phyloP scores from a whole-genome alignment of 2,888 invertebrate genomes.

The Parelbella ahira region DNA sequence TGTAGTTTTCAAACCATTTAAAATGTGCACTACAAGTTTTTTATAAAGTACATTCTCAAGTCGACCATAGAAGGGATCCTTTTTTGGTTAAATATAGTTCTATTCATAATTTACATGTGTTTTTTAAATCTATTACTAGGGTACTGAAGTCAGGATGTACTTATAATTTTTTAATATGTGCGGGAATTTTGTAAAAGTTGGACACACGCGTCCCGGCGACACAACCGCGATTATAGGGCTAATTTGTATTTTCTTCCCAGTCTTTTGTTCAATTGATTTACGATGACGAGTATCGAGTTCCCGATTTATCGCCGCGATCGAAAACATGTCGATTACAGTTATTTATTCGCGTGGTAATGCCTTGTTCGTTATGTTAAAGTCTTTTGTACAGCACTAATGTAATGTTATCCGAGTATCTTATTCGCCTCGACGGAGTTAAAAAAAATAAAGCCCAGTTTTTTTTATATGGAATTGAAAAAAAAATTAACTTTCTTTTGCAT shows the following conservation, averaged over 20 bases:
- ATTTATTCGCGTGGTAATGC: constrained; percentile 44
- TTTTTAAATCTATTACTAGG: too few species aligned
- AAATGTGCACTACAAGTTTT: too few species aligned
- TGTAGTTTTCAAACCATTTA: too few species aligned
- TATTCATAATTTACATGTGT: too few species aligned
- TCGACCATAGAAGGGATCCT: too few species aligned
- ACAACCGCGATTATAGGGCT: constrained; percentile 63
- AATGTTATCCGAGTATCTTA: constrained; percentile 24
- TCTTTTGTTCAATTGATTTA: constrained; percentile 75
- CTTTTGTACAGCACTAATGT: constrained; percentile 20
- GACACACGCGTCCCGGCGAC: constrained; percentile 7
- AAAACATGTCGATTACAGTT: constrained; percentile 44
- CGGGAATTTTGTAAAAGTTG: constrained; percentile 6
- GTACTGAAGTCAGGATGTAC: too few species aligned
- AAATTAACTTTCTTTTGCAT: neutral
- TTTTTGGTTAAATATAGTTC: too few species aligned
- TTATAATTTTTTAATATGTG: too few species aligned
- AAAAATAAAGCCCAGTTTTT: constrained; percentile 3
- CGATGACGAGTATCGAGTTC: constrained; percentile 51
- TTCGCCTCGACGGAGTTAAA: constrained; percentile 3
- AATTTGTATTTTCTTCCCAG: constrained; percentile 75
- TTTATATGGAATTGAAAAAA: constrained; percentile 2
- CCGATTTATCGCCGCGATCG: constrained; percentile 52
- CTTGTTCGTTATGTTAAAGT: constrained; percentile 29
- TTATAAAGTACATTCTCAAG: too few species aligned